Evolutionary conservation across 1,140 invertebrate genomes (phyloP).

Genomic region (Acromyrmex charruanus): DNA sequence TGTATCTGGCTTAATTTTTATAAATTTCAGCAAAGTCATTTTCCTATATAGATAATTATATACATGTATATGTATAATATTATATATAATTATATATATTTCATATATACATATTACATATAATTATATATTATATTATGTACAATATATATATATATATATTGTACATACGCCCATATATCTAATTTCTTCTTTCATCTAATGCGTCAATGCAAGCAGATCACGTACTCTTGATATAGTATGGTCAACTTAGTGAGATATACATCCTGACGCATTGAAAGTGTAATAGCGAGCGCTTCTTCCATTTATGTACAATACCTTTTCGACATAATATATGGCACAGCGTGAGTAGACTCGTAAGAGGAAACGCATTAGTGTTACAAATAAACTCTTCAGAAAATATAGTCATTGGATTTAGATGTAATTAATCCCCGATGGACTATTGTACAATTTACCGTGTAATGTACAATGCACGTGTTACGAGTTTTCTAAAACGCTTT

Average conservation of each 20-base stretch:
- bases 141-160: not conserved
- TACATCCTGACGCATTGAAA: conserved; percentile 10
- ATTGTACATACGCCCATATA: no score
- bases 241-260: conserved; percentile 29
- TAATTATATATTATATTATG: not conserved
- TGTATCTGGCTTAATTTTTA: no score
- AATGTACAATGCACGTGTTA: not conserved
- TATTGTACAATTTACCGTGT: not conserved
- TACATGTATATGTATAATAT: no score
- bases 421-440: not conserved
- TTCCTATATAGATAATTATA: no score
- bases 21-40: no score
- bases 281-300: conserved; percentile 21
- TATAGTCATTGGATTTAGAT: not conserved
- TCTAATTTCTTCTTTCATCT: not conserved
- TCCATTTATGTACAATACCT: conserved; percentile 17
- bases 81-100: no score
- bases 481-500: not conserved
- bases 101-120: not conserved
- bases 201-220: conserved; percentile 14
- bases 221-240: conserved; percentile 42
- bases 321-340: conserved; percentile 9
- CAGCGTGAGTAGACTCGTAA: conserved; percentile 12
- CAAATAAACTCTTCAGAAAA: conserved; percentile 8
- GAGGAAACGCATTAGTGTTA: conserved; percentile 34